phyloP scores from a whole-genome alignment of 30 jellyfish, hydroid and myxozoan species.

The Chrysaora quinquecirrha region DNA sequence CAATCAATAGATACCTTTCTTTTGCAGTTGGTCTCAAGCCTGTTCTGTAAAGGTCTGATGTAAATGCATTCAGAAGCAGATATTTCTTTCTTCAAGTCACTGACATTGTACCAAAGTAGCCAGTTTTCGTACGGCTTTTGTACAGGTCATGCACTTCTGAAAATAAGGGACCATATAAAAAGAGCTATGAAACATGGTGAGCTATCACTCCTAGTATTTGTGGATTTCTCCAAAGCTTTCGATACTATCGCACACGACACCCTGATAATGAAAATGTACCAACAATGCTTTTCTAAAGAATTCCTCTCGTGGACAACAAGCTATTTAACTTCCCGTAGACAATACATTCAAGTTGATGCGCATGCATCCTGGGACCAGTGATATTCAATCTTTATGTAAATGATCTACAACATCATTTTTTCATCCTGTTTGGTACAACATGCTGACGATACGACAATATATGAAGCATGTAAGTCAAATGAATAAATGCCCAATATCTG shows the following conservation, averaged over 20 bases:
- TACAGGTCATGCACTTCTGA: slow-evolving; percentile 28
- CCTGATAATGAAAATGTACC: slow-evolving; percentile 33
- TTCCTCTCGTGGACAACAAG: slow-evolving; percentile 47
- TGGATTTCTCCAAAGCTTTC: slow-evolving; percentile 44
- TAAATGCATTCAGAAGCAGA: too few relatives aligned
- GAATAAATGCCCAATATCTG: slow-evolving; percentile 34
- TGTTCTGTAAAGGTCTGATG: too few relatives aligned
- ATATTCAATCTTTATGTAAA: slow-evolving; percentile 57
- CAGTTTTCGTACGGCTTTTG: slow-evolving; percentile 24
- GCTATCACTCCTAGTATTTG: slow-evolving; percentile 26
- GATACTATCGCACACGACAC: slow-evolving; percentile 40
- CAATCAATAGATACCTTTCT: too few relatives aligned
- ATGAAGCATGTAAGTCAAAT: slow-evolving; percentile 60
- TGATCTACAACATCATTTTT: slow-evolving; percentile 60
- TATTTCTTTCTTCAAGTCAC: too few relatives aligned
- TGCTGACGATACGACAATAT: slow-evolving; percentile 75
- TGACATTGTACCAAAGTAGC: too few relatives aligned
- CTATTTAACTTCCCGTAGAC: slow-evolving; percentile 32
- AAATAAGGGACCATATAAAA: slow-evolving; percentile 34
- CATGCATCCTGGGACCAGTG: slow-evolving; percentile 63
- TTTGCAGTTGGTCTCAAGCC: too few relatives aligned
- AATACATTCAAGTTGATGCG: slow-evolving; percentile 44
- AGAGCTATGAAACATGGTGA: slow-evolving; percentile 60
- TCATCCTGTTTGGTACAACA: slow-evolving; percentile 60
- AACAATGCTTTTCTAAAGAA: slow-evolving; percentile 39